These are phyloP conservation scores for Meta bourneti DNA, from an alignment of 2,888 invertebrate species.

Conservation along the genomic window DNA sequence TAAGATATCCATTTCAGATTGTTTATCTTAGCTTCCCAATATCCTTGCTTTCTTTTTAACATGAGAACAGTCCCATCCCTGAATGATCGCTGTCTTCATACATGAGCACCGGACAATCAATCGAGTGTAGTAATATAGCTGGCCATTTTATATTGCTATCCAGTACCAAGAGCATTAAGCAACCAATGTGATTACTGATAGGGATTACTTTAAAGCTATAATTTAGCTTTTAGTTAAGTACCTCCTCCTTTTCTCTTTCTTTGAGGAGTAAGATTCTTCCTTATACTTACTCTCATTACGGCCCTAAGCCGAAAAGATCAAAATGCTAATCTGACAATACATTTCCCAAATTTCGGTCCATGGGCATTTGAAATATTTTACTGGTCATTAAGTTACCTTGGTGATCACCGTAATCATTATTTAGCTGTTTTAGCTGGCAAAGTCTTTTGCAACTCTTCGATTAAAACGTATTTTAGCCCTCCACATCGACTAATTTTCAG, in stretches of 20 bases:
- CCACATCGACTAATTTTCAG: no score
- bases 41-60: no score
- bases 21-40: no score
- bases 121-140: not conserved
- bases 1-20: no score
- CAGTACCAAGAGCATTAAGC: not conserved
- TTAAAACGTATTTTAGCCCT: not conserved
- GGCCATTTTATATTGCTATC: not conserved
- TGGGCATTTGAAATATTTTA: not conserved
- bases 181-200: not conserved
- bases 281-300: not conserved
- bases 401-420: not conserved
- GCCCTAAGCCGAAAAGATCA: not conserved
- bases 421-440: not conserved
- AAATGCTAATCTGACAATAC: slow-evolving; percentile 1
- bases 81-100: not conserved
- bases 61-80: no score
- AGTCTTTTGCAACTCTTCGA: not conserved
- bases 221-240: not conserved
- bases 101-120: not conserved
- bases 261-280: not conserved
- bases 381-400: not conserved
- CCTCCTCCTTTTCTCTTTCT: not conserved
- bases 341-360: not conserved
- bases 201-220: not conserved